phyloP scores from a whole-genome alignment of 2,888 invertebrate genomes.

The Brachylomia viminalis region DNA sequence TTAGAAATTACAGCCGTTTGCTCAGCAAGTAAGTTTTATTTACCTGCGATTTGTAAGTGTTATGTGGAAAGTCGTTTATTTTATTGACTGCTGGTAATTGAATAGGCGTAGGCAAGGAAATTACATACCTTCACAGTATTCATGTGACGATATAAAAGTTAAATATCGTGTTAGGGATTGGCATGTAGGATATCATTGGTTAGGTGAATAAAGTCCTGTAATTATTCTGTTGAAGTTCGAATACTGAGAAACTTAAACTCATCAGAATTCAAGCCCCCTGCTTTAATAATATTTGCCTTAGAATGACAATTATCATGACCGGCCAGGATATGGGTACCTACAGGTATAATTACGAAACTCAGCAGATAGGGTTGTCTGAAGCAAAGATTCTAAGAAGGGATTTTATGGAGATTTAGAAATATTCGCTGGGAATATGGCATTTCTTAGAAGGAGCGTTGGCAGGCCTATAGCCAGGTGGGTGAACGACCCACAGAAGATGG shows the following conservation, averaged over 20 bases:
- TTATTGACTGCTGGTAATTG: constrained; percentile 26
- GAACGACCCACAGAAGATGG: neutral
- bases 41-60: constrained; percentile 48
- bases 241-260: constrained; percentile 3
- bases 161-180: neutral
- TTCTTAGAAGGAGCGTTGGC: neutral
- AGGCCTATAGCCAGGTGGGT: neutral
- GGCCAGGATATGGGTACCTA: neutral
- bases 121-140: neutral
- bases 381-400: neutral
- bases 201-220: neutral
- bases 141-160: neutral
- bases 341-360: neutral
- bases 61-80: constrained; percentile 41
- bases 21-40: constrained; percentile 47
- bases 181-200: constrained; percentile 4
- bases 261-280: constrained; percentile 1
- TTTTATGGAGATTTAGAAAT: neutral
- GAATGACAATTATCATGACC: neutral
- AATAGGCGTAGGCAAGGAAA: constrained; percentile 7
- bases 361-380: neutral
- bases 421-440: neutral
- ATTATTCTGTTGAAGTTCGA: neutral
- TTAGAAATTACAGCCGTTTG: constrained; percentile 58
- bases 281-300: neutral